Base-by-base conservation (phyloP, 2,113 vertebrate species). In the Cinclus cinclus region DNA sequence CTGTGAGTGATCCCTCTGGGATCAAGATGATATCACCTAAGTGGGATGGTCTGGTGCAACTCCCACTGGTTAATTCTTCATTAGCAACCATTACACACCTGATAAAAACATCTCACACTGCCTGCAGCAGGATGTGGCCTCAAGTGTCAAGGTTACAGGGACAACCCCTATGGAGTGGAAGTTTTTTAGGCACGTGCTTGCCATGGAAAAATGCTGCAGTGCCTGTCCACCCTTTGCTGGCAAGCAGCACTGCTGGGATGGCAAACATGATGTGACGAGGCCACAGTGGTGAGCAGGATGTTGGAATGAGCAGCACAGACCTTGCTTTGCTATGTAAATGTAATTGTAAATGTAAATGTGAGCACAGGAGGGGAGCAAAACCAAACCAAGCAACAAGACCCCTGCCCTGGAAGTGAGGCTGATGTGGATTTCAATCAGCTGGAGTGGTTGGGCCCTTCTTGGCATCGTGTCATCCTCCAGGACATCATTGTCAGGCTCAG, bases 11-110 rank as follows among this genome's bases (percentile, higher is more conserved):
- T 44, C n/a, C 90, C 8, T 67, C n/a, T 1, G 7, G 39, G 56
- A 76, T 93, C 62, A 21, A 58, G 91, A 95, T 95, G 88, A 52
- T 76, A 91, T 94, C 95, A 97, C 13, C 2, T 4, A 2, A 87
- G 59, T 86, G 91, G 86, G 93, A 89, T 67, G 83, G 37, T 73
- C 91, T 75, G 73, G 44, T 86, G 79, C 94, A 96, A 93, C 91
- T 96, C 92, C 91, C 77, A 75, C 63, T 89, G 80, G 42, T 78
- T 96, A 94, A 74, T 67, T 89, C 87, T 86, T 94, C 92, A 96
- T 97, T 95, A 97, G 65, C 31, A 60, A 41, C 53, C 52, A 86
- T 96, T 96, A 93, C 68, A 81, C 63, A 35, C 35, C 74, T 84
- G 82, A 90, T 90, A 91, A 94, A 95, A 91, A 75, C 87, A 84